Conservation (phyloP, 1,140 invertebrate genomes). For the Epicauta chinensis region DNA sequence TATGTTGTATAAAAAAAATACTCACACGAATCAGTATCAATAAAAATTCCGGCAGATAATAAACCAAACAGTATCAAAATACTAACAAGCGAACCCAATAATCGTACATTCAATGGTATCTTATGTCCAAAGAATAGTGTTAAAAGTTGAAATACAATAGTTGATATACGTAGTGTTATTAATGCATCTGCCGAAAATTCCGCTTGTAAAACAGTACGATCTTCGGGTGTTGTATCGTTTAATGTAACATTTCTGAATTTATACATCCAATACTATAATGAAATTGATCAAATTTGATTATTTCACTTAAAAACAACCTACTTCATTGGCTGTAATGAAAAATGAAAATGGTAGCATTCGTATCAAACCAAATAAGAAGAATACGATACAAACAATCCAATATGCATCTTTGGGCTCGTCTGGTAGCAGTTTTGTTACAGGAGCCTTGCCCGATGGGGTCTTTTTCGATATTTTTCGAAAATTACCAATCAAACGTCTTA, state of each 20-base stretch:
- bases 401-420: not conserved
- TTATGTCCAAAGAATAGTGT: slow-evolving; percentile 1
- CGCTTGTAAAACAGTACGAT: not conserved
- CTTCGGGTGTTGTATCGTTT: not conserved
- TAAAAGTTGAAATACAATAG: not conserved
- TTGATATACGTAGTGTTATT: not conserved
- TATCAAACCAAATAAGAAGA: not conserved
- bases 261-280: slow-evolving; percentile 8
- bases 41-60: not conserved
- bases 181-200: not conserved
- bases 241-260: slow-evolving; percentile 1
- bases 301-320: not conserved
- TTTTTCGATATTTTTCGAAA: no score
- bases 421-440: no score
- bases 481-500: no score
- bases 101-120: not conserved
- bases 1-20: no score
- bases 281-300: not conserved
- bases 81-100: not conserved
- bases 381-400: not conserved
- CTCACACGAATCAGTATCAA: slow-evolving; percentile 1
- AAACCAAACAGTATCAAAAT: not conserved
- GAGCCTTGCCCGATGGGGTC: no score
- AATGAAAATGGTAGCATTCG: not conserved
- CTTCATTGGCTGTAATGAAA: slow-evolving; percentile 6